Percentiles rank a stretch among this genome's conserved stretches.
Conservation (phyloP, 2,113 vertebrate species). For the Chlamydotis undulata region DNA sequence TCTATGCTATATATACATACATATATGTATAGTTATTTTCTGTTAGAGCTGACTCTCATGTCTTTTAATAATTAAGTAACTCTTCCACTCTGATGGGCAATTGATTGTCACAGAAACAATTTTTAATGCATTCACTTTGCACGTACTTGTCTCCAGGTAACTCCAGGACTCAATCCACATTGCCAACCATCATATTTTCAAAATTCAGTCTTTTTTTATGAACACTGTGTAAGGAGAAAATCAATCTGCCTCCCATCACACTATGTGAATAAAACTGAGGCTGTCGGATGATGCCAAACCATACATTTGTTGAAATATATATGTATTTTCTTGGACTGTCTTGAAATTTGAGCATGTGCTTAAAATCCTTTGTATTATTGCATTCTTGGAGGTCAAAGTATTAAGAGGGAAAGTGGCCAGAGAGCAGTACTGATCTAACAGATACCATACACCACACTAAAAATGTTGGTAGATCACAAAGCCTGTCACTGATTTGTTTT, state of each 20-base stretch:
- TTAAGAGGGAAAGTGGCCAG: background rate
- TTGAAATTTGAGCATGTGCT: background rate
- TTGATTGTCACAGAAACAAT: background rate
- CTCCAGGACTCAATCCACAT: background rate
- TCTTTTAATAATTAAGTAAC: background rate
- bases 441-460: background rate
- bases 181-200: background rate
- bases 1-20: background rate
- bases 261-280: background rate
- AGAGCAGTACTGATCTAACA: background rate
- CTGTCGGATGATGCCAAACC: background rate
- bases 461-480: background rate
- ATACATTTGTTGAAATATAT: background rate
- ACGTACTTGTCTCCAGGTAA: background rate
- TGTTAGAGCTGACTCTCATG: background rate
- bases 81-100: background rate
- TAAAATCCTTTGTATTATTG: background rate
- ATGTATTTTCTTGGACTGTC: background rate
- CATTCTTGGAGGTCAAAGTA: background rate
- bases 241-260: background rate
- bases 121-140: background rate
- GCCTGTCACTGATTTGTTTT: background rate
- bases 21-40: background rate
- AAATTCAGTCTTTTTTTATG: background rate
- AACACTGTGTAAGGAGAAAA: background rate